Base-by-base conservation (phyloP, 2,888 invertebrate genomes). In the Boloria euphrosyne region DNA sequence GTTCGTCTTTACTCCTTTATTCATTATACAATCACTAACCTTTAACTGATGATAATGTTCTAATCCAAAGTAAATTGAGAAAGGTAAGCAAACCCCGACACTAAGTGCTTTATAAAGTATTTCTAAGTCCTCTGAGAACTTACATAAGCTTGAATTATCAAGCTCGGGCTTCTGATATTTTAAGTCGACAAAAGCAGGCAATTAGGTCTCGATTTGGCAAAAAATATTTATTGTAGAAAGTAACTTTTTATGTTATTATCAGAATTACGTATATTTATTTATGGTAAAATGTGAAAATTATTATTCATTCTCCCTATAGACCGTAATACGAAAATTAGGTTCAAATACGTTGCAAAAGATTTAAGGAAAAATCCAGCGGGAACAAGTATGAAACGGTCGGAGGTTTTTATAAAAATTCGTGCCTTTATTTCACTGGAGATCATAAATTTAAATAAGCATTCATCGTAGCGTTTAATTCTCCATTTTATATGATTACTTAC, bases 251-350 rank as follows among this genome's bases (percentile, higher is more conserved):
- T 27, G 10, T 16, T 27, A 59, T 49, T 16, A 16, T 43, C 13
- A 18, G 18, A 22, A 54, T 18, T 43, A 31, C n/a, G 22, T 5
- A 7, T 53, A 55, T 31, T 17, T 22, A 50, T 27, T 49, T 58
- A 13, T 31, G n/a, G 44, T 13, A 17, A 13, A 46, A 38, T 46
- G 13, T 38, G 51, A 65, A 58, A 62, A 59, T 54, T 62, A 43
- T 62, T 31, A 31, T 31, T 31, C 31, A 31, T 31, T 62, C 16
- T 58, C 54, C 64, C 61, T 49, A 46, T 31, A 61, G 53, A 46
- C 53, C 13, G 58, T 59, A 62, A 68, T 58, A 67, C 53, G 67
- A 60, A 67, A 70, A 67, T 70, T 70, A 67, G 60, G 62, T 65
- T 70, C 55, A 60, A 62, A 69, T 65, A 69, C 67, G 65, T 65